Conservation (phyloP, 1,140 invertebrate genomes). For the Caenorhabditis latens region DNA sequence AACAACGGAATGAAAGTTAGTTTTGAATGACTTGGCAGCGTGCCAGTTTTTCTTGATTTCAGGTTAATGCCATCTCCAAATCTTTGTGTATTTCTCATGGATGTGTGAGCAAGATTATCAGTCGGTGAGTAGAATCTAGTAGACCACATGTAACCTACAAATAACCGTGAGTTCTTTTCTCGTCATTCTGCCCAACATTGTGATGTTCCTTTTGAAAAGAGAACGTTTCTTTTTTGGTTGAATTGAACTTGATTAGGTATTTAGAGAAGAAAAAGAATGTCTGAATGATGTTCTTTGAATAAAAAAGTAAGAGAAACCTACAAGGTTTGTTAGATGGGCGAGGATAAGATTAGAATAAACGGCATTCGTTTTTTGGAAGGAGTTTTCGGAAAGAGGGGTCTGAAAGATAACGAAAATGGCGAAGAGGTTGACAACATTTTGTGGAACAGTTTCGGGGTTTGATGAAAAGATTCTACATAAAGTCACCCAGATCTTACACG, state of each 20-base stretch:
- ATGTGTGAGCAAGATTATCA: slow-evolving; percentile 77
- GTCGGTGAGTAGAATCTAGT: slow-evolving; percentile 65
- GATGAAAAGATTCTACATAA: too few species aligned
- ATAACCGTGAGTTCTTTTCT: too few species aligned
- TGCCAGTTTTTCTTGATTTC: slow-evolving; percentile 22
- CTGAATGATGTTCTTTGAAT: not conserved
- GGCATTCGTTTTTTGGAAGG: too few species aligned
- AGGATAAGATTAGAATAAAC: not conserved
- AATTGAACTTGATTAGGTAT: not conserved
- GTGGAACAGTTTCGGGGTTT: too few species aligned
- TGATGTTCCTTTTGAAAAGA: not conserved
- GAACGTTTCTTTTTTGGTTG: not conserved
- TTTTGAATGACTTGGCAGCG: not conserved
- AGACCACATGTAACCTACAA: too few species aligned
- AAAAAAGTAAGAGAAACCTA: not conserved
- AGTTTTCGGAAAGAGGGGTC: too few species aligned
- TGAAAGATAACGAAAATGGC: too few species aligned
- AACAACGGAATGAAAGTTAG: slow-evolving; percentile 74
- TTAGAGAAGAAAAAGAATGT: not conserved
- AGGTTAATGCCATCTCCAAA: slow-evolving; percentile 76
- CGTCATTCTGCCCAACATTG: not conserved
- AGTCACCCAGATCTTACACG: too few species aligned
- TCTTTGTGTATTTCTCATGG: slow-evolving; percentile 76
- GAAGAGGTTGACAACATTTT: too few species aligned
- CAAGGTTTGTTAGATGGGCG: not conserved